Evolutionary conservation across 2,888 invertebrate species (phyloP).

Genomic region (Deroplatys truncata): DNA sequence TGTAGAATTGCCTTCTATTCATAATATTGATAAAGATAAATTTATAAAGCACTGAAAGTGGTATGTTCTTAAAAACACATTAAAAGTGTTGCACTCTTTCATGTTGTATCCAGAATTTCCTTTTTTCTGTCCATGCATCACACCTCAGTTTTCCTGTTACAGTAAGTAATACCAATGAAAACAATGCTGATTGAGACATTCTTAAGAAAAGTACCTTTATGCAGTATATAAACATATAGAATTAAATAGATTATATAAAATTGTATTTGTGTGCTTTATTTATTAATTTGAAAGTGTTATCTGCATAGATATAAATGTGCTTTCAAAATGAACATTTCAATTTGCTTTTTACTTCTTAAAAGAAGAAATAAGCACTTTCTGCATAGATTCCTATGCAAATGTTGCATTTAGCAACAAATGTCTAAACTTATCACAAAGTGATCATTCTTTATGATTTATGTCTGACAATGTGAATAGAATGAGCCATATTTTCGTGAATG

Average conservation of each 20-base stretch:
- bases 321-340: conserved; percentile 2
- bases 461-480: not conserved
- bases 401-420: not conserved
- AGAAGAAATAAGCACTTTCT: too few relatives aligned
- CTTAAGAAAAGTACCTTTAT: not conserved
- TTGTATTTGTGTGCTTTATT: not conserved
- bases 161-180: not conserved
- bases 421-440: not conserved
- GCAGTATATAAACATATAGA: not conserved
- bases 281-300: not conserved
- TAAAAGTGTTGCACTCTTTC: not conserved
- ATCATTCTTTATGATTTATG: not conserved
- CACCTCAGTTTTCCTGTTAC: not conserved
- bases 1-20: not conserved
- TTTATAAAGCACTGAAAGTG: not conserved
- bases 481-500: not conserved
- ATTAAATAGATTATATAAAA: not conserved
- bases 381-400: too few relatives aligned
- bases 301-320: conserved; percentile 10
- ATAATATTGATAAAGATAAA: not conserved
- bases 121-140: not conserved
- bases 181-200: conserved; percentile 1
- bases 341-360: not conserved
- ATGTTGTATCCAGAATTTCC: not conserved
- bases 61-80: not conserved